Base-by-base conservation (phyloP, 2,797 vertebrate genomes). In the Euthynnus affinis region DNA sequence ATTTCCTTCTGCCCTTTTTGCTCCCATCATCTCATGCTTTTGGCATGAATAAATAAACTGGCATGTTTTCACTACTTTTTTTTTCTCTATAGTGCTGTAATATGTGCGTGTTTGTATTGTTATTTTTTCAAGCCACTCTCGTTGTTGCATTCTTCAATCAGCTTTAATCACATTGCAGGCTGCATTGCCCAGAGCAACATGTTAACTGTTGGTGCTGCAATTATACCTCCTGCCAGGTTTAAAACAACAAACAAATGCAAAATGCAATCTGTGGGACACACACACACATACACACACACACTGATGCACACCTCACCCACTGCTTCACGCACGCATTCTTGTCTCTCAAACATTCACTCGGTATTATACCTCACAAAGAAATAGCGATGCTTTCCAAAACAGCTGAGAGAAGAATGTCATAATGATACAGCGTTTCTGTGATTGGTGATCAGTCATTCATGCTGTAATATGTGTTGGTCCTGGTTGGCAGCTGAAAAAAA, bases 221-320 rank as follows among this genome's bases (percentile, higher is more conserved):
- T 83, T 84, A 80, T 5, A 65, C 62, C 64, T 70, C 85, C 84
- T 78, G 75, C 80, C 53, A 76, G 72, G 42, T 66, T 88, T 80
- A 60, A 82, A 85, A 79, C 71, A 83, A 81, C 81, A 89, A 89
- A 82, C 71, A 77, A 70, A 82, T 58, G 42, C 64, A 78, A 66
- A 70, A 80, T 66, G 25, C 5, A 4, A 72, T 40, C 71, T 71
- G 22, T 27, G 27, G 73, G 52, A 42, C 40, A 1, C 27, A 29
- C 27, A 67, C 58, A 29, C 49, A 27, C 23, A 27, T 34, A n/a
- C 64, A 67, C 34, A 18, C 23, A 69, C 49, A 67, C 58, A 29
- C 49, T n/a, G n/a, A 27, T 27, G 34, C 42, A n/a, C n/a, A n/a
- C n/a, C 63, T 14, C 62, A 71, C 68, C 18, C 53, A 13, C 60